Conservation (phyloP, 1,140 invertebrate species). For the Cataglyphis hispanica region DNA sequence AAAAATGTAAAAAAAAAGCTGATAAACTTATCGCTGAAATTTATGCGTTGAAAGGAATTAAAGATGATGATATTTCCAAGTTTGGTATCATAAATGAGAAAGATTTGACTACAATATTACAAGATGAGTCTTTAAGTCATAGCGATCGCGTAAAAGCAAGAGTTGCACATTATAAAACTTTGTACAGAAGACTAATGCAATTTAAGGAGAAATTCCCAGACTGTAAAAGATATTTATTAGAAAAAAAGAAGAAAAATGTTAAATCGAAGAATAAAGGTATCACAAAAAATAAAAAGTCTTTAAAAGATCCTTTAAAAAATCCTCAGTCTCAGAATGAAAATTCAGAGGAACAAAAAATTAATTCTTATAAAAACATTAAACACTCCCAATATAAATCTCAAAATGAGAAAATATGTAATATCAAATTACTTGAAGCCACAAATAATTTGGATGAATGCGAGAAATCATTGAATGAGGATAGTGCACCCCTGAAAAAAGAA, state of each 20-base stretch:
- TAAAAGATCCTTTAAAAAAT: conserved; percentile 15
- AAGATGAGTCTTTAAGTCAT: conserved; percentile 63
- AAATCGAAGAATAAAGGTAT: conserved; percentile 63
- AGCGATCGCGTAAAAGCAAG: conserved; percentile 73
- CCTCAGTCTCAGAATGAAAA: background rate
- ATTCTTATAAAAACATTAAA: background rate
- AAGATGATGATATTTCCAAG: conserved; percentile 82
- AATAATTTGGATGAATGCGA: background rate
- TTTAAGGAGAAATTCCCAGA: conserved; percentile 82
- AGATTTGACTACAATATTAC: conserved; percentile 72
- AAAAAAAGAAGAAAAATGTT: conserved; percentile 63
- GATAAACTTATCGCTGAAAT: conserved; percentile 79
- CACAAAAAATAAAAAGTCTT: conserved; percentile 15
- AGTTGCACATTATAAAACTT: conserved; percentile 73
- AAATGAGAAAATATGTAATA: conserved; percentile 14
- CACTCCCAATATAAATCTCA: background rate
- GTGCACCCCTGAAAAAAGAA: background rate
- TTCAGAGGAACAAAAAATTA: background rate
- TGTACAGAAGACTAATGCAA: conserved; percentile 73
- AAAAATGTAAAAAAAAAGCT: conserved; percentile 78
- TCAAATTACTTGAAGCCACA: background rate
- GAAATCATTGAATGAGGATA: background rate
- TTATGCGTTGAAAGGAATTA: conserved; percentile 76
- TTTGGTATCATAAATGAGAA: conserved; percentile 77
- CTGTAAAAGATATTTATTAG: conserved; percentile 72